Conservation (phyloP, 2,888 invertebrate species). For the Hydraecia micacea region DNA sequence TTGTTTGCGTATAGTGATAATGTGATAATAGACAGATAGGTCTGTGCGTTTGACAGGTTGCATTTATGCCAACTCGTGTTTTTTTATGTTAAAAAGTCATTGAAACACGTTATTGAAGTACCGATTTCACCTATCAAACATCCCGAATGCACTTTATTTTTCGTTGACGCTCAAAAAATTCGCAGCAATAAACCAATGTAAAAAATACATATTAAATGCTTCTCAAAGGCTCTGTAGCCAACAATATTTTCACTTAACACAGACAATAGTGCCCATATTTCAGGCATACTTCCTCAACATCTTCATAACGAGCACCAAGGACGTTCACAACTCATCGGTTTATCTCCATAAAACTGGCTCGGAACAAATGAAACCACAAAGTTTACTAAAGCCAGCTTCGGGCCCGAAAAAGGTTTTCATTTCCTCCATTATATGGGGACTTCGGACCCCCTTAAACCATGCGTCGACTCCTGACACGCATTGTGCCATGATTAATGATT, state of each 20-base stretch:
- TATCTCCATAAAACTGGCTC: conserved; percentile 61
- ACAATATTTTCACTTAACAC: conserved; percentile 17
- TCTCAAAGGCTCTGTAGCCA: background rate
- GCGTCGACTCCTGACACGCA: conserved; percentile 85
- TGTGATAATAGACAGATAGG: conserved; percentile 28
- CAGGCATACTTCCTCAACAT: conserved; percentile 30
- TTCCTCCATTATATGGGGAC: conserved; percentile 86
- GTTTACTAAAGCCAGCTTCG: conserved; percentile 65
- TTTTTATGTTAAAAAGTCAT: background rate
- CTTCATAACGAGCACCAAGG: conserved; percentile 29
- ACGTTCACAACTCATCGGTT: conserved; percentile 60
- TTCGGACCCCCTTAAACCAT: conserved; percentile 83
- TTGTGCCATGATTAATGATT: conserved; percentile 89
- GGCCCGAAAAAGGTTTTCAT: conserved; percentile 79
- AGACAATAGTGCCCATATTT: conserved; percentile 25
- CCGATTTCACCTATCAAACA: too few relatives aligned
- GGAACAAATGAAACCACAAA: conserved; percentile 63
- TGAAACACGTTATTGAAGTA: background rate
- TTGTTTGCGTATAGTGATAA: conserved; percentile 51
- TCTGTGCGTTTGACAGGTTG: background rate
- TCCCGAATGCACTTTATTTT: background rate
- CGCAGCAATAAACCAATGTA: too few relatives aligned
- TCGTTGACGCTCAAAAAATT: background rate
- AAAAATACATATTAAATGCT: background rate
- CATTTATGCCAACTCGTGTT: background rate